These are phyloP conservation scores for Drosophila arizonae DNA, from an alignment of 1,140 invertebrate genomes.

Conservation along the genomic window DNA sequence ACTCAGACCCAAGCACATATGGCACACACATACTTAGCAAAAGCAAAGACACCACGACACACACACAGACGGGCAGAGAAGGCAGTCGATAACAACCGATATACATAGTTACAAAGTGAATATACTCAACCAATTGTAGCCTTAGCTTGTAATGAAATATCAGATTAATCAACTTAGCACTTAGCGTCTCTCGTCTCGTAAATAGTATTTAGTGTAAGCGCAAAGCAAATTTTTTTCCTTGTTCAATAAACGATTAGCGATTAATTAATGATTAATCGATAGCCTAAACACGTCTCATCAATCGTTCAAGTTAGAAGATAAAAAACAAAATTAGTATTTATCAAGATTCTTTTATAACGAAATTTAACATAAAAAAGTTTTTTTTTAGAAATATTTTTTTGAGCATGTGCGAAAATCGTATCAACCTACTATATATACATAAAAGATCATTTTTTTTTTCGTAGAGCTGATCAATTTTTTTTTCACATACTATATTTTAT, in stretches of 20 bases:
- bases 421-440: slow-evolving; percentile 2
- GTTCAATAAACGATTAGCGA: slow-evolving; percentile 36
- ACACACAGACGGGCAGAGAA: neutral
- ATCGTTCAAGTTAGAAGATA: slow-evolving; percentile 37
- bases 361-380: slow-evolving; percentile 27
- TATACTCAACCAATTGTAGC: slow-evolving; percentile 72
- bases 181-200: slow-evolving; percentile 44
- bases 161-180: slow-evolving; percentile 33
- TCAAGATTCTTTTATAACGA: slow-evolving; percentile 34
- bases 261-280: slow-evolving; percentile 17
- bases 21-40: slow-evolving; percentile 2
- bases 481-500: slow-evolving; percentile 32
- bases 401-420: slow-evolving; percentile 25
- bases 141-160: slow-evolving; percentile 64
- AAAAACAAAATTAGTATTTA: slow-evolving; percentile 21
- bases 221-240: slow-evolving; percentile 42
- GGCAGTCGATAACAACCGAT: slow-evolving; percentile 3
- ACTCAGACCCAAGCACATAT: neutral
- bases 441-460: slow-evolving; percentile 42
- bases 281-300: slow-evolving; percentile 25
- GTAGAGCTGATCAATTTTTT: slow-evolving; percentile 23
- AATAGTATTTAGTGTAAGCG: slow-evolving; percentile 37
- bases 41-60: neutral
- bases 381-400: slow-evolving; percentile 41
- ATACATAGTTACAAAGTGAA: slow-evolving; percentile 11